Evolutionary conservation across 2,888 invertebrate genomes (phyloP).

Genomic region (Dugesia japonica): DNA sequence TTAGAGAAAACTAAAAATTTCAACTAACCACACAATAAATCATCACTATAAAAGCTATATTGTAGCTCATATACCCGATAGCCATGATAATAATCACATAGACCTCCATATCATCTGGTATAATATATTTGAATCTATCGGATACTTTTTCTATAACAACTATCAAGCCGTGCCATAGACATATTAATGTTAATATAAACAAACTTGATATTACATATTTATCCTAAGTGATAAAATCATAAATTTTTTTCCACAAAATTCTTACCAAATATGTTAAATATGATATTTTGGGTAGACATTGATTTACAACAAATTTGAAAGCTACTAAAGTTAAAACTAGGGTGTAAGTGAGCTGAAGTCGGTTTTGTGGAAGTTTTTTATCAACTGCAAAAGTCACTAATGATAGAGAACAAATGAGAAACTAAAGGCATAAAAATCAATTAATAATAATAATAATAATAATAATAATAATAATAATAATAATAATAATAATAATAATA

Average conservation of each 20-base stretch:
- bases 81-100: constrained; percentile 30
- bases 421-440: constrained; percentile 39
- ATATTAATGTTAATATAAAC: constrained; percentile 43
- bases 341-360: constrained; percentile 45
- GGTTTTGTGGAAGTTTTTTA: constrained; percentile 42
- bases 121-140: background rate
- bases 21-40: constrained; percentile 33
- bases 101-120: constrained; percentile 29
- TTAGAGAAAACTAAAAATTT: background rate
- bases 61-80: constrained; percentile 30
- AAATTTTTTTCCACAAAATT: background rate
- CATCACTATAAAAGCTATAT: constrained; percentile 32
- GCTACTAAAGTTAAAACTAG: constrained; percentile 46
- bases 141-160: constrained; percentile 37
- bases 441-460: background rate
- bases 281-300: constrained; percentile 45
- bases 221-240: constrained; percentile 38
- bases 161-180: constrained; percentile 44
- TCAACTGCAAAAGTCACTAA: constrained; percentile 46
- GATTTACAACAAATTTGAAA: constrained; percentile 47
- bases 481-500: too few relatives aligned
- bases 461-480: too few relatives aligned
- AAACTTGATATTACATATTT: constrained; percentile 45
- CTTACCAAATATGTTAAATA: constrained; percentile 45
- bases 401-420: constrained; percentile 44